Evolutionary conservation across 1,140 invertebrate species (phyloP), one percentile per base, ranked within the genome.

Genomic region (Brachionus rubens): DNA sequence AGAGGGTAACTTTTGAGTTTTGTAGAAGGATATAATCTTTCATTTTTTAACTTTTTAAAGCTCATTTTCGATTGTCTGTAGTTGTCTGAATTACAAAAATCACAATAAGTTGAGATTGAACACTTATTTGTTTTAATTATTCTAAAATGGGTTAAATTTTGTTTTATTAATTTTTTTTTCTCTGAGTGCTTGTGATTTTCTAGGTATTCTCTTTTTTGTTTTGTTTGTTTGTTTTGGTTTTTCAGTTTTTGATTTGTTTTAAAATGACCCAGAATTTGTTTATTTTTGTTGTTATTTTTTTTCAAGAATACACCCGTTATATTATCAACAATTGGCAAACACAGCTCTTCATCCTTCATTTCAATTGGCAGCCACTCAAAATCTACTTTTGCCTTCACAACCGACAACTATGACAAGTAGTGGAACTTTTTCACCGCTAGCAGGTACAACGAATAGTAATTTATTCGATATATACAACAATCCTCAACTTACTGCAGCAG

Each of bases 221-320:
- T 36, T 33, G 54, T 59, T 59, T 59, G 54, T 36, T 33, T 59
- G 54, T 36, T 36, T 36, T 19, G 52, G 26, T 56, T 56, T 54
- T 54, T 65, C 43, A 43, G 10, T 21, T 62, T 62, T 62, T 10
- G 24, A 21, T 21, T 16, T 43, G 10, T 46, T 65, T 41, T 9
- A 40, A 43, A 19, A 26, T 16, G 4, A 0, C 9, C 41, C 10
- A 21, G 12, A 65, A 40, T 24, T 24, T 1, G 3, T 46, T 46
- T 7, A 14, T 46, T 14, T 46, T 46, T n/a, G n/a, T n/a, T n/a
- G n/a, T n/a, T 41, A 40, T 36, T 65, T 24, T 65, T 41, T 14
- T 43, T 41, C 5, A 21, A 65, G 59, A 41, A 19, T 65, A 14
- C 59, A 65, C 4, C 59, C 59, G 21, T 24, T 65, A 10, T 65